phyloP scores from a whole-genome alignment of 1,140 invertebrate genomes.

The Hesperophylax magnus region DNA sequence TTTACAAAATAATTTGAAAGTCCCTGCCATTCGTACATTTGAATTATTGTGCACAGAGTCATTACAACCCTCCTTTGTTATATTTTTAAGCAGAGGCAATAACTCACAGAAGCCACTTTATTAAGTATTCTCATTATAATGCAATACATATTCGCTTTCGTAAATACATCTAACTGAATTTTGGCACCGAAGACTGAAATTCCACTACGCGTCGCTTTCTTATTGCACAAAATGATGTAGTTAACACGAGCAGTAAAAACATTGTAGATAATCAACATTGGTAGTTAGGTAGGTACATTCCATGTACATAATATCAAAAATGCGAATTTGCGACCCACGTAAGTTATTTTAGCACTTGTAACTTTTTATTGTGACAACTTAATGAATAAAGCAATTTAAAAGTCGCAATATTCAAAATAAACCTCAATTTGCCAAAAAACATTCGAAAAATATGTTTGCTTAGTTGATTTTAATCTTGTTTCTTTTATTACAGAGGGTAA shows the following conservation, averaged over 20 bases:
- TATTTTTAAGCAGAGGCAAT: slow-evolving; percentile 38
- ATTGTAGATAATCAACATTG: no score
- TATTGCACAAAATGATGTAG: no score
- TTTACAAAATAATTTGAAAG: no score
- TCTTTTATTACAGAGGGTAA: slow-evolving; percentile 9
- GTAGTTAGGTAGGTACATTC: no score
- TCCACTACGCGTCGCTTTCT: no score
- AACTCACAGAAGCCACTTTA: slow-evolving; percentile 41
- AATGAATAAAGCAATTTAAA: no score
- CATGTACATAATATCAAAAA: no score
- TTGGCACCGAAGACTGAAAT: background rate
- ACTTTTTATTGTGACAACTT: no score
- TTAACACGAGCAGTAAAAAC: no score
- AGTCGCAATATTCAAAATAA: background rate
- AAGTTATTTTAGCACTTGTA: no score
- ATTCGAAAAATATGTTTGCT: background rate
- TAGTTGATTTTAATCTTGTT: slow-evolving; percentile 16
- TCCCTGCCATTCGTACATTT: no score
- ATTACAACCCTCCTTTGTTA: slow-evolving; percentile 26
- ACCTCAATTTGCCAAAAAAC: background rate
- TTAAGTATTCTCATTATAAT: slow-evolving; percentile 40
- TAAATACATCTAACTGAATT: slow-evolving; percentile 29
- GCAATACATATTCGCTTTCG: slow-evolving; percentile 43
- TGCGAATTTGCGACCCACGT: no score
- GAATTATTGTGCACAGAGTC: background rate